Evolutionary conservation across 2,113 vertebrate genomes (phyloP).

Genomic region (Neomonachus schauinslandi): DNA sequence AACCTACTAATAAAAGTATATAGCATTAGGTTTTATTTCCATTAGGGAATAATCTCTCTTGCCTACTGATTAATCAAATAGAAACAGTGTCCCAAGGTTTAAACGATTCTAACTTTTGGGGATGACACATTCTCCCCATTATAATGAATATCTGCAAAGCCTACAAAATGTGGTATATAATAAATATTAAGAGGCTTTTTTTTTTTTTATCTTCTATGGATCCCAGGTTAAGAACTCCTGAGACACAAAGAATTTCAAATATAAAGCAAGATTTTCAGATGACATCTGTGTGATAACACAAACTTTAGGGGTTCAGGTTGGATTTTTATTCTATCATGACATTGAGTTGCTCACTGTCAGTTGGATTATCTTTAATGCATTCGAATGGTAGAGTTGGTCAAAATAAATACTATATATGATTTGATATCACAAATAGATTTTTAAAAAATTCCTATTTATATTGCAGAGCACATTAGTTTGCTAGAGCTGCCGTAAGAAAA

Average conservation of each 20-base stretch:
- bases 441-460: not conserved
- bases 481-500: not conserved
- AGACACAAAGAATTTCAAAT: slow-evolving; percentile 5
- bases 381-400: not conserved
- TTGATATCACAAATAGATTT: not conserved
- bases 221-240: not conserved
- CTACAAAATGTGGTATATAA: not conserved
- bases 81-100: not conserved
- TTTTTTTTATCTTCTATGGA: not conserved
- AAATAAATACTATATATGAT: slow-evolving; percentile 42
- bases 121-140: not conserved
- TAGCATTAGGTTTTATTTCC: slow-evolving; percentile 21
- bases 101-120: slow-evolving; percentile 4
- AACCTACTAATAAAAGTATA: not conserved
- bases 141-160: not conserved
- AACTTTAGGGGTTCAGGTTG: not conserved
- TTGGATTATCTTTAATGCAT: not conserved
- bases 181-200: not conserved
- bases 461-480: not conserved
- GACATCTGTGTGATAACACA: not conserved
- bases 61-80: not conserved
- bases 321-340: not conserved
- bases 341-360: not conserved
- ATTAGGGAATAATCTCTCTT: not conserved
- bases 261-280: not conserved